Conservation (phyloP, 2,888 invertebrate genomes). For the Leptinotarsa peninsularis region DNA sequence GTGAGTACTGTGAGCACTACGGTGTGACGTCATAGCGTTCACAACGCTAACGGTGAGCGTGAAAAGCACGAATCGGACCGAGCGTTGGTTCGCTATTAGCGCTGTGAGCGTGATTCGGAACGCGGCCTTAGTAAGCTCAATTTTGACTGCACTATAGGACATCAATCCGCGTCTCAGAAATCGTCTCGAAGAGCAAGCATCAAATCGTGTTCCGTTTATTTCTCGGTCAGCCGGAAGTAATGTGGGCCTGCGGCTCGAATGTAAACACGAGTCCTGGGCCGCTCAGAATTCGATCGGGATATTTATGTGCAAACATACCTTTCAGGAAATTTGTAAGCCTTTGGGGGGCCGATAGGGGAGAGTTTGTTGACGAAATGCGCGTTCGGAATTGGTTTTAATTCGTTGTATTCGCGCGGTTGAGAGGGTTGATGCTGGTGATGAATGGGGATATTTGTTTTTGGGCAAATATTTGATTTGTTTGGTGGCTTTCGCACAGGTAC, state of each 20-base stretch:
- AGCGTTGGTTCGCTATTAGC: too few relatives aligned
- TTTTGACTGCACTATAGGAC: neutral
- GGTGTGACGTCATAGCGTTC: too few relatives aligned
- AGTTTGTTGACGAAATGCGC: neutral
- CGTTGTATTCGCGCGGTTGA: neutral
- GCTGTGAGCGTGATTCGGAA: too few relatives aligned
- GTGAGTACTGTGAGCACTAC: too few relatives aligned
- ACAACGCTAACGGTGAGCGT: too few relatives aligned
- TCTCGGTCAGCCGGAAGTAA: constrained; percentile 26
- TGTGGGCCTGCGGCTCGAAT: constrained; percentile 20
- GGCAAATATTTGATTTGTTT: neutral
- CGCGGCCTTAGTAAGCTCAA: neutral
- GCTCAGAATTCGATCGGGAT: constrained; percentile 9
- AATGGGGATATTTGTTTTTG: neutral
- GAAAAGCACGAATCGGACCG: too few relatives aligned
- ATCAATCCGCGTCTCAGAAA: neutral
- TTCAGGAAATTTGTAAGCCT: constrained; percentile 4
- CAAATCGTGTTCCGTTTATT: neutral
- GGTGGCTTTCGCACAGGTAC: too few relatives aligned
- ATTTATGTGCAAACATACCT: constrained; percentile 9
- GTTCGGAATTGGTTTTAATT: constrained; percentile 11
- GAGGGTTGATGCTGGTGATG: neutral
- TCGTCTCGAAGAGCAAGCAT: too few relatives aligned
- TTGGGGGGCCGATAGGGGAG: neutral
- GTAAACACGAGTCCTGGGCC: constrained; percentile 15